Percentiles rank a stretch among this genome's conserved stretches.
phyloP scores from a whole-genome alignment of 2,888 invertebrate species.

The Lasioglossum oenotherae region DNA sequence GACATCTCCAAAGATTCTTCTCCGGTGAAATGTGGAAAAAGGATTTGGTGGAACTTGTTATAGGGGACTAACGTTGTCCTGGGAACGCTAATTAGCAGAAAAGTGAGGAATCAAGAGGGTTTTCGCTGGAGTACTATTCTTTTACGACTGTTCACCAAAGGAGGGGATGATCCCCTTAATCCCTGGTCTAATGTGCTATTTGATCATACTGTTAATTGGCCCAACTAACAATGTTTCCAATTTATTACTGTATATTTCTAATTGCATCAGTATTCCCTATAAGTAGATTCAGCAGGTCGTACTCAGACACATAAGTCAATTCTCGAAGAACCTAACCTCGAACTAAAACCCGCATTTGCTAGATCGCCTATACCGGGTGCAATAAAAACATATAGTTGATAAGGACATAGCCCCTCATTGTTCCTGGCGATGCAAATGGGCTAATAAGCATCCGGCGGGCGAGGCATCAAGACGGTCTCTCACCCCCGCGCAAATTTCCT shows the following conservation, averaged over 20 bases:
- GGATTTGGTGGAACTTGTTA: background rate
- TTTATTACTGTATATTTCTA: background rate
- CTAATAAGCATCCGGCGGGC: background rate
- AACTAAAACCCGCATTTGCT: background rate
- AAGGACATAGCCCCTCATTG: background rate
- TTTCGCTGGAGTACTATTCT: no score
- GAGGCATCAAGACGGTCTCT: background rate
- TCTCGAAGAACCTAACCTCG: background rate
- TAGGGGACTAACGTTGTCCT: background rate
- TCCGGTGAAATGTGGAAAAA: background rate
- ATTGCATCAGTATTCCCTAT: background rate
- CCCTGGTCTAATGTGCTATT: background rate
- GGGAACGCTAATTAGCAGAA: background rate
- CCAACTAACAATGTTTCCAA: background rate
- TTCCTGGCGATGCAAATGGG: background rate
- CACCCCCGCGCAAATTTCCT: constrained; percentile 8
- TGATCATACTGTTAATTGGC: background rate
- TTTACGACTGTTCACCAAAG: background rate
- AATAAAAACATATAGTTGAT: background rate
- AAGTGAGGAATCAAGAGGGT: background rate
- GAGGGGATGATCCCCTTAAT: background rate
- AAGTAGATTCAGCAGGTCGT: background rate
- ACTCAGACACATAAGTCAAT: background rate
- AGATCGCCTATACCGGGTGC: background rate
- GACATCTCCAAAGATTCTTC: background rate